Percentiles rank a stretch among this genome's conserved stretches.
Evolutionary conservation across 2,113 vertebrate genomes (phyloP).

Genomic region (Microcebus tavaratra): DNA sequence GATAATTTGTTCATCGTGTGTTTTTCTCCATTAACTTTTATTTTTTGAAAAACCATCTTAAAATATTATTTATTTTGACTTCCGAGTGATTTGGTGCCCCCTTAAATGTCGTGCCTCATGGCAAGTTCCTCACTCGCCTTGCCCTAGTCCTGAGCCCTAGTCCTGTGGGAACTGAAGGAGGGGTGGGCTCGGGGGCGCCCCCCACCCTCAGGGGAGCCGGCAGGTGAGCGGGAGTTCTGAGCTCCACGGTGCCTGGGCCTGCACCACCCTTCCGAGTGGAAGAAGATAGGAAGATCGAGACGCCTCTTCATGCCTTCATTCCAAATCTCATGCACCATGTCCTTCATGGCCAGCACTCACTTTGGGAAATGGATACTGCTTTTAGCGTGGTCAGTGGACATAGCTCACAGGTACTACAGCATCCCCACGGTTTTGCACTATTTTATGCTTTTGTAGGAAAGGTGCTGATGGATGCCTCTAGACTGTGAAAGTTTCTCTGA

Average conservation of each 20-base stretch:
- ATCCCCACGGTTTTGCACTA: rapidly evolving
- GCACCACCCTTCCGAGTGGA: neutral
- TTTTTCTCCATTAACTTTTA: neutral
- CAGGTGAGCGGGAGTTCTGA: rapidly evolving
- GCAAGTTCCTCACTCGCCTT: neutral
- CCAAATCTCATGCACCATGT: neutral
- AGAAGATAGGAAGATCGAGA: neutral
- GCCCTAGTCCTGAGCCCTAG: no score
- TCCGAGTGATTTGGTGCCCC: neutral
- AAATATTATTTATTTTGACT: neutral
- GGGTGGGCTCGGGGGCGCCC: rapidly evolving
- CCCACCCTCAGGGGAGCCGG: rapidly evolving
- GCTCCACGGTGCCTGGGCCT: neutral
- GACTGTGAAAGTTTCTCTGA: neutral
- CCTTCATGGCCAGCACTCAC: neutral
- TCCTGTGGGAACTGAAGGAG: neutral
- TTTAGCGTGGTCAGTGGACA: neutral
- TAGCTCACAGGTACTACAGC: neutral
- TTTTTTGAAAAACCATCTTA: neutral
- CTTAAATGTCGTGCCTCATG: neutral
- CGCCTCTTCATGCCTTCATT: neutral
- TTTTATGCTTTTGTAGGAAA: neutral
- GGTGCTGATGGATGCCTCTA: neutral
- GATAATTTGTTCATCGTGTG: neutral
- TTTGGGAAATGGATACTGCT: neutral